Conservation (phyloP, 1,140 invertebrate genomes). For the silkworm (Bombyx mori) region ASM3026992v2 NC_085120.1:3326501-3327000, state of each 20-base stretch:
- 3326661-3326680: constrained; percentile 42
- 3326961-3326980: too few relatives aligned
- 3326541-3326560: constrained; percentile 64
- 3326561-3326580: constrained; percentile 65
- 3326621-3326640: constrained; percentile 63
- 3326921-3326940: too few relatives aligned
- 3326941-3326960: too few relatives aligned
- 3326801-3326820: too few relatives aligned
- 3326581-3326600: constrained; percentile 64
- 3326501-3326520: constrained; percentile 70
- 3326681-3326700: constrained; percentile 21
- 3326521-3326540: constrained; percentile 68
- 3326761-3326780: too few relatives aligned
- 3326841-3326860: too few relatives aligned
- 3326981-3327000: not conserved
- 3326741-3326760: too few relatives aligned
- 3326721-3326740: not conserved
- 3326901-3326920: too few relatives aligned
- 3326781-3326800: too few relatives aligned
- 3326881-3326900: too few relatives aligned
- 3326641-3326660: constrained; percentile 57
- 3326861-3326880: too few relatives aligned
- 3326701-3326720: not conserved
- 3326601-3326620: constrained; percentile 48
- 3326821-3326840: too few relatives aligned